Base-by-base conservation (phyloP, 2,797 vertebrate genomes). In the Amblyraja radiata region DNA sequence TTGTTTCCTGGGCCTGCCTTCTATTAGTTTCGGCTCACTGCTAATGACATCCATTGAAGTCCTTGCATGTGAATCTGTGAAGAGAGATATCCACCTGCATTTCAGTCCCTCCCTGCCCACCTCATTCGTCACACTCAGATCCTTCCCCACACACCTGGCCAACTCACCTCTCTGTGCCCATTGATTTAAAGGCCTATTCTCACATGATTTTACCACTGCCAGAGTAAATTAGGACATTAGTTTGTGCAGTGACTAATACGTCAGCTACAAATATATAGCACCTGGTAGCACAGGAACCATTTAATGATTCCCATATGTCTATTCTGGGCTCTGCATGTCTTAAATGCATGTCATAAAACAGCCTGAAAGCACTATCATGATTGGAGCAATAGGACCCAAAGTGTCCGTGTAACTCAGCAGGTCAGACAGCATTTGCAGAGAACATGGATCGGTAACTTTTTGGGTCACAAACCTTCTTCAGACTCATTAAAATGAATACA, bases 241-340 rank as follows among this genome's bases (percentile, higher is more conserved):
- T 28, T 84, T 68, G 68, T 90, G 65, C 32, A 68, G 32, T 68
- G 2, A 21, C 8, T 39, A 1, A 25, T 21, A 39, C 21, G 36
- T 90, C 63, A 90, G 0, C 2, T 23, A 21, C 65, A 39, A 32
- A 39, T 10, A 39, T 65, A 7, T 68, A 90, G 14, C 28, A 68
- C 63, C 16, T 2, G 32, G 71, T 68, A 36, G 65, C n/a, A 90
- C 1, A 90, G 86, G 32, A 36, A 90, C 71, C 68, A 18, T 68
- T 68, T 90, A 90, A 90, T 23, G 32, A 71, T 71, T 71, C n/a
- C 65, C 86, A 71, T 21, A 90, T 90, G 86, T 90, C 65, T 23
- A 21, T 71, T 21, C 65, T 68, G 7, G 86, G 10, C 86, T 90
- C 32, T 68, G 68, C 32, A 32, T 32, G 32, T 32, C 36, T 39